phyloP scores from a whole-genome alignment of 2,888 invertebrate genomes.

The Cryptus viduatorius region DNA sequence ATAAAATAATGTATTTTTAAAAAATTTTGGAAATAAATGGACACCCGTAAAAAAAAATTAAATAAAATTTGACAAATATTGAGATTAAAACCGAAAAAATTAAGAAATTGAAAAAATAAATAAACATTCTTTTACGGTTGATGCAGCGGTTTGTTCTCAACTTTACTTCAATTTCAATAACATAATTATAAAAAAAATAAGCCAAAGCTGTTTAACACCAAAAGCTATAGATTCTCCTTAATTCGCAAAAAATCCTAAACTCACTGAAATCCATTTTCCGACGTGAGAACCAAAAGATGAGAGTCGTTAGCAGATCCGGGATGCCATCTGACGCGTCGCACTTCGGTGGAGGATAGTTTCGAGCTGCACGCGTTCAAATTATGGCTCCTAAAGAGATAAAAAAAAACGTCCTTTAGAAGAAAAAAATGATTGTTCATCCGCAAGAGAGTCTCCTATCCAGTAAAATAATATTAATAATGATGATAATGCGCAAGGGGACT shows the following conservation, averaged over 20 bases:
- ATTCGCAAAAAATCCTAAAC: constrained; percentile 53
- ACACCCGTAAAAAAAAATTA: too few species aligned
- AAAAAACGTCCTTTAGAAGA: neutral
- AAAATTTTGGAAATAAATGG: neutral
- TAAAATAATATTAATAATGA: neutral
- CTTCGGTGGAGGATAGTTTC: constrained; percentile 87
- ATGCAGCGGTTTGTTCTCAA: too few species aligned
- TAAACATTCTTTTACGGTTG: too few species aligned
- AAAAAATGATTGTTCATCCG: constrained; percentile 32
- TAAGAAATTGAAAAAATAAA: too few species aligned
- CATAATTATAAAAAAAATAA: neutral
- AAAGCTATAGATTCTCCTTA: neutral
- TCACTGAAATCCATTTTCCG: constrained; percentile 94
- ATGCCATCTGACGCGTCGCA: constrained; percentile 94
- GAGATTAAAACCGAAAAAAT: too few species aligned
- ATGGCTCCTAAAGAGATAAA: constrained; percentile 87
- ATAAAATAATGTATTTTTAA: neutral
- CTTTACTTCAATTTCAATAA: neutral
- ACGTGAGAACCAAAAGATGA: constrained; percentile 92
- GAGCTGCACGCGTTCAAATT: constrained; percentile 91
- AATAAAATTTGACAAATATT: too few species aligned
- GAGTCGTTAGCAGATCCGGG: constrained; percentile 92
- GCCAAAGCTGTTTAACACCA: too few species aligned
- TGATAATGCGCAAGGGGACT: neutral
- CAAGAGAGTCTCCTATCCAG: neutral